Conservation (phyloP, 2,888 invertebrate species). For the Patella caerulea region DNA sequence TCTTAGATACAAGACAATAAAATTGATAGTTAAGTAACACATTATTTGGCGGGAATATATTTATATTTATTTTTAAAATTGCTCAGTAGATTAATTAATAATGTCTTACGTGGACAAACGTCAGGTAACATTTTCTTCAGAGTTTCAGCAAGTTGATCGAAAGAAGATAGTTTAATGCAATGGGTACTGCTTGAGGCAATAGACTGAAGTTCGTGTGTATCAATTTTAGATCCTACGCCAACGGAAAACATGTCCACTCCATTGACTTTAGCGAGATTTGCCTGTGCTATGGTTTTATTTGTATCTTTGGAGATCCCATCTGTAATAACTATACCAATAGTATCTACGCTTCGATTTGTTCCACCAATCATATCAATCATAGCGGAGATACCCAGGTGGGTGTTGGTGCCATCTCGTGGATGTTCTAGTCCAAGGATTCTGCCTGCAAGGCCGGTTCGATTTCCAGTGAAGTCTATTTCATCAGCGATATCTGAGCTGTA, state of each 20-base stretch:
- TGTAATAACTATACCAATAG: neutral
- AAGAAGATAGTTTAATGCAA: neutral
- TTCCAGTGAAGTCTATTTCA: slow-evolving; percentile 28
- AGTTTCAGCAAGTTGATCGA: neutral
- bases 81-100: no score
- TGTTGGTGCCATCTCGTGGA: slow-evolving; percentile 39
- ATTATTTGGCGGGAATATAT: no score
- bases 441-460: slow-evolving; percentile 22
- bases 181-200: neutral
- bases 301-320: slow-evolving; percentile 1
- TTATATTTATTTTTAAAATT: no score
- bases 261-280: neutral
- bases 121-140: neutral
- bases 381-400: slow-evolving; percentile 34
- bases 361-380: neutral
- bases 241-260: neutral
- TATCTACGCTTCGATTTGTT: neutral
- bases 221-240: neutral
- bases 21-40: no score
- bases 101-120: neutral
- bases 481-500: slow-evolving; percentile 34
- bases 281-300: neutral
- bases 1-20: no score
- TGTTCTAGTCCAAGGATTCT: slow-evolving; percentile 29
- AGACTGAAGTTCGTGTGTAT: neutral